Evolutionary conservation across 2,113 vertebrate species (phyloP), one percentile per base, ranked within the genome.

Genomic region (Tachysurus vachellii): DNA sequence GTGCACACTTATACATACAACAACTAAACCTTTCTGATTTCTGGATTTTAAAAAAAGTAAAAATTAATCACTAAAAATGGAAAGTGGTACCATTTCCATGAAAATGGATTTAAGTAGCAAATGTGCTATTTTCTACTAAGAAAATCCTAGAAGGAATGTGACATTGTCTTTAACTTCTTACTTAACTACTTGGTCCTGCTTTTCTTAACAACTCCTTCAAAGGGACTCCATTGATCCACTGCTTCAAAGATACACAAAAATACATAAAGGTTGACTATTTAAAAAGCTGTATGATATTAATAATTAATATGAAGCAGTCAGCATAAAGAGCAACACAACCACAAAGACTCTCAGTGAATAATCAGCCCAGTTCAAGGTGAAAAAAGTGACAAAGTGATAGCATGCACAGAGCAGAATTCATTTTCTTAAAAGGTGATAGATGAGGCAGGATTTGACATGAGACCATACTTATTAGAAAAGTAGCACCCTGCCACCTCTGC

Each of bases 1-100:
- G 85, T 71, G 53, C 84, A 79, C 83, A 84, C 36, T 80, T 81
- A 91, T 79, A 62, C 31, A 84, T 64, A 70, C 71, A 85, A 85
- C 79, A 66, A 88, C 47, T 53, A 56, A 87, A 59, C 14, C 56
- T 70, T 83, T 81, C 50, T 81, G 17, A 87, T 80, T 71, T 89
- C 73, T 86, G 76, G 68, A 84, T 88, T 84, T 21, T 0, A 23
- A 44, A 23, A 73, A 12, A 44, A 26, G 36, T 77, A 42, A 36
- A 36, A 36, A 36, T 53, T 77, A 79, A 84, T 50, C 64, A 62
- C 56, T 83, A 82, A 87, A 70, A 73, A 84, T 79, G 62, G 50
- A 83, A 84, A 71, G 80, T 21, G 59, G 80, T 28, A 77, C 28
- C 31, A 71, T 81, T 47, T 28, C 12, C 68, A 82, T 79, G 50